Base-by-base conservation (phyloP, 2,797 vertebrate species). In the Meriones psammophilus region DNA sequence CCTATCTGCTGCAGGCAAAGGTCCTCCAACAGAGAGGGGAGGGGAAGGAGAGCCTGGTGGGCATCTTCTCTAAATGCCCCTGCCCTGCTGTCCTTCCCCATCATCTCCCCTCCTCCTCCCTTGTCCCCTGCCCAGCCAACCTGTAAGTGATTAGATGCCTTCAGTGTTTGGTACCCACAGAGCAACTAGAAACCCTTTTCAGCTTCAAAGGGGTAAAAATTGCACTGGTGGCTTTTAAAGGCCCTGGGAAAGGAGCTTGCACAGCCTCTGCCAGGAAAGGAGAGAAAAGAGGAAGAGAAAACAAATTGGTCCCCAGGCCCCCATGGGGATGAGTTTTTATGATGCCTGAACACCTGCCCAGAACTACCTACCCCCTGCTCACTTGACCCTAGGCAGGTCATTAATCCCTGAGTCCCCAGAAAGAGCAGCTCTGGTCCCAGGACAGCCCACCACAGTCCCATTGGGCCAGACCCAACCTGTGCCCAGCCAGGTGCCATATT, bases 181-280 rank as follows among this genome's bases (percentile, higher is more conserved):
- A 2, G 0, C 9, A 74, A 90, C 96, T 79, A 1, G 5, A 56
- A 56, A n/a, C 68, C 3, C 4, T 66, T 94, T 89, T 81, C 88
- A 87, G 86, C 78, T 92, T 58, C 26, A 86, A 91, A 86, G 73
- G 77, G 39, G 50, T 86, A 68, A 30, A 93, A 94, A 88, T 89
- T 28, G 26, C 3, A 0, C 88, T 94, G 81, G 76, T 83, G 80
- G 94, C 5, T 91, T 97, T 90, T 79, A 92, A 97, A 97, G 77
- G 60, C 22, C 28, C 91, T 15, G 3, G 66, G 14, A 80, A 84
- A 28, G 74, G 66, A 90, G n/a, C 90, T 78, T 74, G n/a, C 22
- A 42, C 33, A 42, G 76, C 86, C 71, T 66, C 73, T 17, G 26
- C 50, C 33, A 94, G 90, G 89, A 83, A 91, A 22, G 30, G 54